Evolutionary conservation across 2,888 invertebrate species (phyloP).

Genomic region (Pharmacophagus antenor): DNA sequence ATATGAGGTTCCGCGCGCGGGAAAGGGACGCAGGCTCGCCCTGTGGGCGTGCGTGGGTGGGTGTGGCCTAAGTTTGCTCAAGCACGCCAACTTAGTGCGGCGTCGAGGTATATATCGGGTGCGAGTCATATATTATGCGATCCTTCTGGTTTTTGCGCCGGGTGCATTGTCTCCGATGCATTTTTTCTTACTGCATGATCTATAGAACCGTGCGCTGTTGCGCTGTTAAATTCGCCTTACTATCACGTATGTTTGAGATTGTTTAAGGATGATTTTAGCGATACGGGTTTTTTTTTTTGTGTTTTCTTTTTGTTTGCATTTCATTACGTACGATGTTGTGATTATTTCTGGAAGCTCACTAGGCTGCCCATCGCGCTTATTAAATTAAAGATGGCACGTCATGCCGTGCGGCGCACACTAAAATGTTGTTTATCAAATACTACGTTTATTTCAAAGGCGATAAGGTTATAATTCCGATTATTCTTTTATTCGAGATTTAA

Average conservation of each 20-base stretch:
- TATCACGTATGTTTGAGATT: conserved; percentile 24
- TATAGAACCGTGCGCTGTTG: conserved; percentile 52
- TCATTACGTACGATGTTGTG: conserved; percentile 19
- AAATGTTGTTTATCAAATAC: no score
- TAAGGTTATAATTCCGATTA: no score
- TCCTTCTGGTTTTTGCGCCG: conserved; percentile 55
- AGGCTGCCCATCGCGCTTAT: conserved; percentile 8
- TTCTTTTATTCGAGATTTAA: no score
- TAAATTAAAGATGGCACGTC: no score
- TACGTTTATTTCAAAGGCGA: no score
- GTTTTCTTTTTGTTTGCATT: conserved; percentile 23
- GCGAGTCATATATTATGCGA: conserved; percentile 60
- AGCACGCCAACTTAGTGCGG: conserved; percentile 45
- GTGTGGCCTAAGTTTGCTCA: conserved; percentile 71
- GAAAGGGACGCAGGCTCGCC: conserved; percentile 46
- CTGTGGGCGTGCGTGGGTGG: conserved; percentile 62
- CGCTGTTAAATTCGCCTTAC: conserved; percentile 36
- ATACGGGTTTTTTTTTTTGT: conserved; percentile 8
- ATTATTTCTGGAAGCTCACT: no score
- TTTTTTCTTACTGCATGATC: conserved; percentile 57
- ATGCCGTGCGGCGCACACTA: no score
- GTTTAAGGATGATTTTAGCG: conserved; percentile 26
- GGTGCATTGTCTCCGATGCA: conserved; percentile 66
- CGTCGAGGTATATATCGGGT: conserved; percentile 40
- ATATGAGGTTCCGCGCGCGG: conserved; percentile 37